These are phyloP conservation scores for Gymnodraco acuticeps DNA, from an alignment of 2,797 vertebrate genomes.

Conservation along the genomic window DNA sequence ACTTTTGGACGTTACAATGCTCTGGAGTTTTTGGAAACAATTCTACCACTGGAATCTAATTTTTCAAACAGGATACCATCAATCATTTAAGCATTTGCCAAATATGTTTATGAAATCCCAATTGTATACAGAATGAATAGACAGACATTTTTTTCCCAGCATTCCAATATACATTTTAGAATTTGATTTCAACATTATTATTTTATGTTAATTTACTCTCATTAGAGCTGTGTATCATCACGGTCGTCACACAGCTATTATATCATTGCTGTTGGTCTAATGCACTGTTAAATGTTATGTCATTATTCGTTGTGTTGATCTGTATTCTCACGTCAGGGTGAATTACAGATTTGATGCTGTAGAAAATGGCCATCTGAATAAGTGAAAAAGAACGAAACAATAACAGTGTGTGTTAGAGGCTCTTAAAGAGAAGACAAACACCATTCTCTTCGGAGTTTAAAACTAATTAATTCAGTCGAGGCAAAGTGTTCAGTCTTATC, in stretches of 20 bases:
- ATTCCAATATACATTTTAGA: too few relatives aligned
- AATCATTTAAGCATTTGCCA: too few relatives aligned
- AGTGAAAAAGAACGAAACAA: slow-evolving; percentile 10
- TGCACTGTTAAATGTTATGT: background rate
- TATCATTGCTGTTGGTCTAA: background rate
- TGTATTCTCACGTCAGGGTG: background rate
- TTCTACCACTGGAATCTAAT: too few relatives aligned
- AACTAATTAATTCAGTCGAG: slow-evolving; percentile 63
- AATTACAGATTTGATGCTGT: background rate
- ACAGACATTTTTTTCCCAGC: too few relatives aligned
- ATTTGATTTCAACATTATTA: too few relatives aligned
- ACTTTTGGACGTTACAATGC: too few relatives aligned
- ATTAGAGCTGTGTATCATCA: background rate
- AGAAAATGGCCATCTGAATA: background rate
- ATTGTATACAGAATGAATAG: too few relatives aligned
- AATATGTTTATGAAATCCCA: too few relatives aligned
- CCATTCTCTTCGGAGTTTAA: slow-evolving; percentile 39
- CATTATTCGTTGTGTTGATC: slow-evolving; percentile 2
- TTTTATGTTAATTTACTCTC: background rate
- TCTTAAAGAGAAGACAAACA: slow-evolving; percentile 32
- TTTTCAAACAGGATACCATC: too few relatives aligned
- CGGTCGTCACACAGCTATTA: background rate
- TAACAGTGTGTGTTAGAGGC: slow-evolving; percentile 9
- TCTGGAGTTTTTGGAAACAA: too few relatives aligned
- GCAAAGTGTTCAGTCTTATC: slow-evolving; percentile 55